phyloP scores from a whole-genome alignment of 2,888 invertebrate genomes.

The Trachelus tabidus region DNA sequence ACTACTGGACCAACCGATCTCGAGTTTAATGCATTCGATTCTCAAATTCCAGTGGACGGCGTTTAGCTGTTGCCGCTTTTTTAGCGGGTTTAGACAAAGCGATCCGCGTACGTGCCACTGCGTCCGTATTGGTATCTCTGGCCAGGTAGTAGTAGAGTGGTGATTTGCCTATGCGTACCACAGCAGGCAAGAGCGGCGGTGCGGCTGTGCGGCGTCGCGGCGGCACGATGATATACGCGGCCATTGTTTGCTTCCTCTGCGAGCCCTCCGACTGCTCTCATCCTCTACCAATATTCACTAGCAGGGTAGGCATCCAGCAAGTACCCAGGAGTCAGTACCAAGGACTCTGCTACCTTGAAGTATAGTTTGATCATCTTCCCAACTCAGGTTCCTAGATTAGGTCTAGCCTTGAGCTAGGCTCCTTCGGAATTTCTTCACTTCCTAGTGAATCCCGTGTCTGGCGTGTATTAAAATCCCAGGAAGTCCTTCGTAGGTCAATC shows the following conservation, averaged over 20 bases:
- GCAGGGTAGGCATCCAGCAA: not conserved
- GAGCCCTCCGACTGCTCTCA: constrained; percentile 16
- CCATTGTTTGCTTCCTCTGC: constrained; percentile 55
- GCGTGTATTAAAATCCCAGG: not conserved
- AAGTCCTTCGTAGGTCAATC: constrained; percentile 3
- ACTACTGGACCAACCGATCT: not conserved
- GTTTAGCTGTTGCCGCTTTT: constrained; percentile 51
- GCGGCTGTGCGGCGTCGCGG: constrained; percentile 46
- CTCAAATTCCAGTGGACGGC: constrained; percentile 53
- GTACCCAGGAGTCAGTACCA: not conserved
- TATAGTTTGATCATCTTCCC: not conserved
- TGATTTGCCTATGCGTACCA: constrained; percentile 64
- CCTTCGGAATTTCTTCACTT: not conserved
- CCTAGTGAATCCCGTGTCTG: not conserved
- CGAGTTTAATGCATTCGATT: constrained; percentile 48
- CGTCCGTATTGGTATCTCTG: constrained; percentile 20
- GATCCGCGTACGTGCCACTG: constrained; percentile 7
- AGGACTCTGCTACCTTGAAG: not conserved
- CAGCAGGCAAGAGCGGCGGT: constrained; percentile 4
- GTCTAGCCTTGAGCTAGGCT: not conserved
- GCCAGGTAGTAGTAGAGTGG: constrained; percentile 36
- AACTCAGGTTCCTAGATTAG: not conserved
- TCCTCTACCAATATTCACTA: constrained; percentile 29
- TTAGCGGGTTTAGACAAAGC: constrained; percentile 56
- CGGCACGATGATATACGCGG: constrained; percentile 64